Percentiles rank a stretch among this genome's conserved stretches.
phyloP scores from a whole-genome alignment of 2,113 vertebrate genomes.

The Melanocharis versteri region DNA sequence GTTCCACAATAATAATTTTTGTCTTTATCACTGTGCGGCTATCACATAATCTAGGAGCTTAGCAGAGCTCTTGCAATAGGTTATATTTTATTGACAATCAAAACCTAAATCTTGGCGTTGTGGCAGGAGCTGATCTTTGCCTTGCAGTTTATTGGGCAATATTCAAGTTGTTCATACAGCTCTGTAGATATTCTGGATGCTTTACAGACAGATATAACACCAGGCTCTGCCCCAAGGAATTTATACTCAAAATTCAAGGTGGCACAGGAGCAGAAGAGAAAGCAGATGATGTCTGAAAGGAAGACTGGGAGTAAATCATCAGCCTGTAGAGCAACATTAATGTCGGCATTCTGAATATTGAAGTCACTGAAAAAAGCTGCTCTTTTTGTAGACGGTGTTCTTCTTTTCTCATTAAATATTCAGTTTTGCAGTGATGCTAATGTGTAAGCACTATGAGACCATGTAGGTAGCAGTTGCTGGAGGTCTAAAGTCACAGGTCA shows the following conservation, averaged over 20 bases:
- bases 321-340: background rate
- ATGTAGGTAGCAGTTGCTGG: background rate
- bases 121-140: background rate
- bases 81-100: conserved; percentile 26
- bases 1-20: background rate
- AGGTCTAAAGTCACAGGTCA: conserved; percentile 1
- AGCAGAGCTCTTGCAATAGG: background rate
- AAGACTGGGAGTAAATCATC: background rate
- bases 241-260: background rate
- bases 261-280: background rate
- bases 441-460: background rate
- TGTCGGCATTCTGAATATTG: background rate
- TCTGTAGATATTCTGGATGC: background rate
- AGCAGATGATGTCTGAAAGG: background rate
- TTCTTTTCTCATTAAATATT: background rate
- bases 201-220: background rate
- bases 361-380: background rate
- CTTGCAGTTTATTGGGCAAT: conserved; percentile 1
- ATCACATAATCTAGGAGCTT: background rate
- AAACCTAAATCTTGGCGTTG: background rate
- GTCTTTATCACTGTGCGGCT: background rate
- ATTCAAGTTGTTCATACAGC: background rate
- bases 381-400: background rate
- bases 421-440: background rate
- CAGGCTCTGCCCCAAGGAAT: background rate